Evolutionary conservation across 92 coral and sea anemone species (phyloP).

Genomic region (Zoanthus sociatus): DNA sequence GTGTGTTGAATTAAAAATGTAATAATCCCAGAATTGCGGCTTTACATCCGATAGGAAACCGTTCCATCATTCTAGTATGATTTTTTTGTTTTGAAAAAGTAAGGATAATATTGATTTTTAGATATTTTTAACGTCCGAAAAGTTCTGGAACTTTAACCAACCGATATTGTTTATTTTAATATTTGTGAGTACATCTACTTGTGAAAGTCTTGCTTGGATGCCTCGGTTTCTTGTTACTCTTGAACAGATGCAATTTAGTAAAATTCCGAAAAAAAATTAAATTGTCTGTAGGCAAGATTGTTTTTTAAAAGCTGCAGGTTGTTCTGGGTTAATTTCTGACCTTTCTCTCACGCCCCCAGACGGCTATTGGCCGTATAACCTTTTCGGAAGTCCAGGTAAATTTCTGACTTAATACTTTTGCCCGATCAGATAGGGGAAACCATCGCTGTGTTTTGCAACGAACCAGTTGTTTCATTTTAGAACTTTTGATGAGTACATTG

Average conservation of each 20-base stretch:
- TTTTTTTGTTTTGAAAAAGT: background rate
- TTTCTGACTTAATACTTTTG: background rate
- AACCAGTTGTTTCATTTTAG: background rate
- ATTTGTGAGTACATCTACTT: no score
- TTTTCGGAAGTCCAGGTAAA: background rate
- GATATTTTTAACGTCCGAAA: background rate
- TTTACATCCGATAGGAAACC: background rate
- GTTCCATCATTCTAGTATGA: background rate
- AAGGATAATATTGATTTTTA: background rate
- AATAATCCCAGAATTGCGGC: slow-evolving; percentile 25
- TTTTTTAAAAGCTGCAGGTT: background rate
- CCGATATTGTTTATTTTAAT: background rate
- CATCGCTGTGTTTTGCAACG: background rate
- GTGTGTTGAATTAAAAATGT: slow-evolving; percentile 34
- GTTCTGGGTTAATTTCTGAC: background rate
- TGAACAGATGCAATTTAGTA: no score
- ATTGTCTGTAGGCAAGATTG: background rate
- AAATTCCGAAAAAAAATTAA: no score
- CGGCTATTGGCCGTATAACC: background rate
- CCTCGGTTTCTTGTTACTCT: no score
- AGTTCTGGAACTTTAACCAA: background rate
- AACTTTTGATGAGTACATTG: background rate
- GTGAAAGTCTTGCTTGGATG: no score
- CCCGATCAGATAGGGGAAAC: background rate
- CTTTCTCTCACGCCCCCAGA: background rate